phyloP scores from a whole-genome alignment of 1,140 invertebrate species.

The Drosophila ercepeae region DNA sequence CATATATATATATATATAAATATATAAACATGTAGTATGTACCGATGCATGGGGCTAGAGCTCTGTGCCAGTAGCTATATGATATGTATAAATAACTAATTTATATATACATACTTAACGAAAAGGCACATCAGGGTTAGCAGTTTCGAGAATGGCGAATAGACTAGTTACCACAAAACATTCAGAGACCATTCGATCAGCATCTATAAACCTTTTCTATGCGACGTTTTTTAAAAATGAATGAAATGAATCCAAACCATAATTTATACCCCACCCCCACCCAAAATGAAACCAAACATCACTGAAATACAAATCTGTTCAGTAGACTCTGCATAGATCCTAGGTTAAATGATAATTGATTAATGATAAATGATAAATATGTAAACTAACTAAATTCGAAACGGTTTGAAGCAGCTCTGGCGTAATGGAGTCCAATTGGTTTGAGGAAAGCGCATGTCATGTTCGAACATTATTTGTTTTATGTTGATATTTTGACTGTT shows the following conservation, averaged over 20 bases:
- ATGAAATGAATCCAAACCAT: conserved; percentile 19
- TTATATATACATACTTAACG: conserved; percentile 35
- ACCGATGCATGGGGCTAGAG: conserved; percentile 32
- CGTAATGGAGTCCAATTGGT: conserved; percentile 7
- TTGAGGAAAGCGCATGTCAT: conserved; percentile 30
- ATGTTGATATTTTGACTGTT: conserved; percentile 61
- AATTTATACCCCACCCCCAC: conserved; percentile 42
- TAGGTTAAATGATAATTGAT: too few relatives aligned
- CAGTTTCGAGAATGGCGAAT: conserved; percentile 35
- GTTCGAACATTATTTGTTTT: conserved; percentile 54
- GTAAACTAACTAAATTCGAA: conserved; percentile 12
- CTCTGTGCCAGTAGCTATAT: conserved; percentile 37
- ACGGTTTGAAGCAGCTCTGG: conserved; percentile 1
- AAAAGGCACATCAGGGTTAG: conserved; percentile 43
- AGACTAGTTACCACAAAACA: conserved; percentile 18
- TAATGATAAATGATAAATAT: neutral
- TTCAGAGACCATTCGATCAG: conserved; percentile 23
- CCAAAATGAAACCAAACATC: conserved; percentile 39
- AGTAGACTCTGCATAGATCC: conserved; percentile 31
- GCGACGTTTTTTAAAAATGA: conserved; percentile 30
- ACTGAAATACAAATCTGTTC: conserved; percentile 43
- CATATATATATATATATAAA: conserved; percentile 51
- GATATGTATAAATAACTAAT: conserved; percentile 48
- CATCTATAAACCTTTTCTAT: conserved; percentile 33
- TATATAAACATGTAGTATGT: conserved; percentile 49